Evolutionary conservation across 53 echinoderm and acorn worm species (phyloP), one percentile per base, ranked within the genome.

Genomic region (Apostichopus leukothele): DNA sequence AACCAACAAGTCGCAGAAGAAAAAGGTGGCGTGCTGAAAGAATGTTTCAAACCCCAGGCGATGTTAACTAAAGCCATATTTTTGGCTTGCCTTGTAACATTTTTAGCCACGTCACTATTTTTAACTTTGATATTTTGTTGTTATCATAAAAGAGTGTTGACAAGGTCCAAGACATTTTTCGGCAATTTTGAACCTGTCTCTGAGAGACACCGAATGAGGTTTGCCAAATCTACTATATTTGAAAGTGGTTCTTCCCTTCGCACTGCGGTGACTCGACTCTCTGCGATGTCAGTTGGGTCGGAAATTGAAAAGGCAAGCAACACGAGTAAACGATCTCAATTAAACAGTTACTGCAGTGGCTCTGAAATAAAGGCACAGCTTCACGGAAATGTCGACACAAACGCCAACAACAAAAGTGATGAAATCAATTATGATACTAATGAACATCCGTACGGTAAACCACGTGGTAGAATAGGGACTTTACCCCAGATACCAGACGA

Each of bases 301-400:
- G 77, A 77, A 7, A 8, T 77, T 16, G 77, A 77, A 39, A 25
- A 51, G 6, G 52, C 52, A 16, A 23, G 25, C 12, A 16, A 39
- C 16, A 6, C 50, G 50, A 77, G 7, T 6, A 77, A 51, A 11
- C 77, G 51, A 77, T 25, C 16, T 16, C 50, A 77, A 4, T 16
- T 77, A 11, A 77, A 77, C 77, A 77, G 39, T 77, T 77, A 77
- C 77, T 77, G 50, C 77, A 77, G 23, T 51, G 77, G 51, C 6
- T 77, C 77, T 50, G 39, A 50, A 39, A 50, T 39, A 6, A 21
- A 77, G 50, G 39, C 50, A 2, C 16, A 27, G 1, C 14, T 25
- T 9, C 52, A 39, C 39, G 50, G 23, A 14, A 50, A 77, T 14
- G 52, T 9, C 12, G 50, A 76, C 50, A 39, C 39, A 39, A 39